Evolutionary conservation across 2,888 invertebrate genomes (phyloP), one percentile per base, ranked within the genome.

Genomic region (Leptinotarsa rubiginosa): DNA sequence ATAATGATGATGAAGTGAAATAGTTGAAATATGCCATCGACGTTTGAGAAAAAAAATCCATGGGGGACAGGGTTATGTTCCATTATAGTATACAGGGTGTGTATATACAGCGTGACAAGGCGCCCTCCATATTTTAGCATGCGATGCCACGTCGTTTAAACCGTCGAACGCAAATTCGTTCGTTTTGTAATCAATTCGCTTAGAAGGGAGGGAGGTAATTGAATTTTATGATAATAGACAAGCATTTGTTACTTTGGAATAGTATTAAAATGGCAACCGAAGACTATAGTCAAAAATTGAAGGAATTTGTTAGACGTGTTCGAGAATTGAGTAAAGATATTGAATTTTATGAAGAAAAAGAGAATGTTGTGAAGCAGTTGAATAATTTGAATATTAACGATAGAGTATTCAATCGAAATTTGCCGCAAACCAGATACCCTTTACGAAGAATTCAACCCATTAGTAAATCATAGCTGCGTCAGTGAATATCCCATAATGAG

Each of bases 221-320:
- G 49, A 49, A 49, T 49, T 49, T 49, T 49, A 49, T 49, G 49
- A 49, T 49, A 49, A 49, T 49, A 49, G 49, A 49, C 49, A 49
- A 49, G 49, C 49, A 49, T 0, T 49, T 49, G 49, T 49, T 49
- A 49, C 49, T 49, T 49, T 49, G 49, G 49, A 49, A 49, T 49
- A 49, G 49, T 49, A 49, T 49, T 49, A 49, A 49, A 49, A 49
- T 49, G 49, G 49, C 49, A 49, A 4, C 49, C 49, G 49, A 49
- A 49, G 49, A 49, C 12, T 15, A 49, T 15, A 49, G 49, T 4
- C 49, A 49, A 49, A 49, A 49, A 49, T 49, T 49, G 49, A 15
- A 49, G 49, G 49, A 49, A 49, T 49, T 49, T 49, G 49, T 49
- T 15, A 49, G 15, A 49, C 49, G 49, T 49, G 16, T 49, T 49